Evolutionary conservation across 2,797 vertebrate species (phyloP), one percentile per base, ranked within the genome.

Genomic region (Helostoma temminkii): DNA sequence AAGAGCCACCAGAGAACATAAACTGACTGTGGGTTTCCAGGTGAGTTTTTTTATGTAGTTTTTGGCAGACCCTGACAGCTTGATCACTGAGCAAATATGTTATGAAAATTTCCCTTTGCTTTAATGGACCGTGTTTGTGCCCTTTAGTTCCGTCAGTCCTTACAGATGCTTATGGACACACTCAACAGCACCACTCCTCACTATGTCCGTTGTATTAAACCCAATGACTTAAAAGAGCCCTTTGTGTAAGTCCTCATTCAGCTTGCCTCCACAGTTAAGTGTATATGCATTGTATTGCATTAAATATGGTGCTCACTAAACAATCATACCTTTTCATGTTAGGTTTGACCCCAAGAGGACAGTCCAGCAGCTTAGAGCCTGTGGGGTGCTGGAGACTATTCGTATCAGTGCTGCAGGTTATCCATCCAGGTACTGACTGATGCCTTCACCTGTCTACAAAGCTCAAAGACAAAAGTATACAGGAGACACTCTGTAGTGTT

Each of bases 131-230:
- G 11, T 30, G 3, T 24, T 11, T 54, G 15, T 59, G 25, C 19
- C 47, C 34, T 0, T 60, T 73, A 95, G 94, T 93, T 95, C 77
- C 94, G 93, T 71, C 91, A 93, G 77, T 95, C 95, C 9, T 80
- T 95, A 52, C 90, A 92, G 62, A 76, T 85, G 71, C 80, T 95
- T 34, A 95, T 94, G 94, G 93, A 93, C 66, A 89, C 80, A 3
- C 82, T 96, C 45, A 90, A 94, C 89, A 93, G 87, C 87, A 95
- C 94, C 69, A 94, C 92, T 9, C 94, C 94, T 15, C 95, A 95
- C 80, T 95, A 95, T 1, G 88, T 95, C 26, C 94, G 94, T 88
- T 95, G 95, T 36, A 95, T 95, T 34, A 95, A 95, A 80, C 93
- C 95, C 80, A 95, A 95, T 9, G 94, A 95, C 57, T 68, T 88